Conservation (phyloP, 2,797 vertebrate species). For the Gymnocypris eckloni region DNA sequence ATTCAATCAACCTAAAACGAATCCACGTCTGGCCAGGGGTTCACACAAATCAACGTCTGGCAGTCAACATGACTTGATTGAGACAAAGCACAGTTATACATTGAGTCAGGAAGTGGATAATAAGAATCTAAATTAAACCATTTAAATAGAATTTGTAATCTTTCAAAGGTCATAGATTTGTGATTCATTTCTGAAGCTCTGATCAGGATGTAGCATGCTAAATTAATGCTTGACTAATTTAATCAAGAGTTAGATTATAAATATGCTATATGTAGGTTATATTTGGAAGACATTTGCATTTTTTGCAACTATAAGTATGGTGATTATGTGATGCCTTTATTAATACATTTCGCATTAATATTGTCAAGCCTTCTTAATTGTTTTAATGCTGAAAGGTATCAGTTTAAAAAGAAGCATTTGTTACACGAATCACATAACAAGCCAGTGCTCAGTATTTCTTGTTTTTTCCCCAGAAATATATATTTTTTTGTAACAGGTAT, state of each 20-base stretch:
- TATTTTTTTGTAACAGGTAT: neutral
- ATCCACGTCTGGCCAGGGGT: too few species aligned
- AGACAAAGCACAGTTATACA: too few species aligned
- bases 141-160: too few species aligned
- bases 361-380: neutral
- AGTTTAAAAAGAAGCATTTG: neutral
- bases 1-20: too few species aligned
- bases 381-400: neutral
- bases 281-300: neutral
- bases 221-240: too few species aligned
- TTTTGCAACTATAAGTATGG: neutral
- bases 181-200: conserved; percentile 22
- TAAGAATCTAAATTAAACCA: too few species aligned
- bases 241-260: neutral
- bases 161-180: neutral
- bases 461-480: neutral
- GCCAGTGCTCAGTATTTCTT: neutral
- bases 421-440: neutral
- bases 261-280: neutral
- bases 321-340: neutral
- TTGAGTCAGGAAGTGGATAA: too few species aligned
- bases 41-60: too few species aligned
- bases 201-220: conserved; percentile 2
- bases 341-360: neutral
- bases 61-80: too few species aligned